Evolutionary conservation across 2,797 vertebrate genomes (phyloP).

Genomic region (Calcarius lapponicus): DNA sequence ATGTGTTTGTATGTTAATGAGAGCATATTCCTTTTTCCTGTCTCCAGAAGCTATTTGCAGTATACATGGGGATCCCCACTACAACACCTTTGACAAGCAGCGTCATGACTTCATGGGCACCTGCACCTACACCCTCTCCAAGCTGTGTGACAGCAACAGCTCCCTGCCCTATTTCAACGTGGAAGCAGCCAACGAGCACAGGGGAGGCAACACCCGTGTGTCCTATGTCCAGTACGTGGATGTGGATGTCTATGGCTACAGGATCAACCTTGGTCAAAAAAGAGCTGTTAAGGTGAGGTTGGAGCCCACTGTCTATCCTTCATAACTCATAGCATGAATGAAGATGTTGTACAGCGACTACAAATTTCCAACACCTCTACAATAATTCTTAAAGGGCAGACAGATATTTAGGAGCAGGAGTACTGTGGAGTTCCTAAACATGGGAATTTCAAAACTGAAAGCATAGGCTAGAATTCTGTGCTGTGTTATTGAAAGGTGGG

Average conservation of each 20-base stretch:
- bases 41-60: slow-evolving; percentile 17
- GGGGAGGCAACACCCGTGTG: neutral
- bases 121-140: slow-evolving; percentile 53
- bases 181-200: slow-evolving; percentile 58
- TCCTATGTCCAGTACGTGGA: neutral
- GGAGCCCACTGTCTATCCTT: neutral
- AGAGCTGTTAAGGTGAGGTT: slow-evolving; percentile 27
- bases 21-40: neutral
- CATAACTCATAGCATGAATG: neutral
- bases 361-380: neutral
- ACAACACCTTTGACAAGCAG: slow-evolving; percentile 62
- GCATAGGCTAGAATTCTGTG: neutral
- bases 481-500: neutral
- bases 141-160: slow-evolving; percentile 13
- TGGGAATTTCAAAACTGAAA: neutral
- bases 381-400: neutral
- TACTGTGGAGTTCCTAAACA: neutral
- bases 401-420: neutral
- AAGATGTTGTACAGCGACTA: neutral
- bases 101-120: slow-evolving; percentile 67
- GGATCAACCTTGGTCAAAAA: slow-evolving; percentile 32
- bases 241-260: neutral
- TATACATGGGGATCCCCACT: slow-evolving; percentile 55
- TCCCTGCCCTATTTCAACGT: slow-evolving; percentile 45
- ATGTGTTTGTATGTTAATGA: neutral